These are phyloP conservation scores for Cryptophagus acutangulus DNA, from an alignment of 2,888 invertebrate genomes.

Conservation along the genomic window DNA sequence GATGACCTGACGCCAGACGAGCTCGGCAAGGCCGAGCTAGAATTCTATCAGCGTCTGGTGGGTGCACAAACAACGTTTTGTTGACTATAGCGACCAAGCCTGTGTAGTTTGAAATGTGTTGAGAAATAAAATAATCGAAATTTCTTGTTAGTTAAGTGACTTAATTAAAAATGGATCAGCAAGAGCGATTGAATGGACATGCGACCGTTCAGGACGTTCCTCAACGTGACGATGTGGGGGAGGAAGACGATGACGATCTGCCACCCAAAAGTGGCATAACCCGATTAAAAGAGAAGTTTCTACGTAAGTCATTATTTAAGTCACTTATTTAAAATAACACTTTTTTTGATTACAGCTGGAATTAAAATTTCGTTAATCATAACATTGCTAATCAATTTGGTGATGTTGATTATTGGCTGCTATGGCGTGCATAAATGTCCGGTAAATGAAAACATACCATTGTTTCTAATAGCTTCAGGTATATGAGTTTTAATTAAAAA, in stretches of 20 bases:
- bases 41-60: no score
- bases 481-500: no score
- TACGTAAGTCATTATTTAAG: constrained; percentile 26
- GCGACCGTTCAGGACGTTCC: constrained; percentile 9
- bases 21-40: no score
- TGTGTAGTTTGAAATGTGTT: no score
- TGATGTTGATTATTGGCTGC: constrained; percentile 36
- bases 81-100: no score
- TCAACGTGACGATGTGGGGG: constrained; percentile 2
- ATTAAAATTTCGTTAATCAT: constrained; percentile 30
- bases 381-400: constrained; percentile 31
- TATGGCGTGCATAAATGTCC: constrained; percentile 37
- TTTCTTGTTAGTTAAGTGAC: no score
- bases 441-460: constrained; percentile 36
- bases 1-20: no score
- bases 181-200: no score
- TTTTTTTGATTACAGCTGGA: constrained; percentile 34
- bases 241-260: neutral
- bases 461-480: constrained; percentile 39
- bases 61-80: no score
- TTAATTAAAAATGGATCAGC: no score
- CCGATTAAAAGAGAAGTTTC: constrained; percentile 28
- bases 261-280: constrained; percentile 13
- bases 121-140: no score
- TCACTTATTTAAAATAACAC: neutral